Evolutionary conservation across 2,113 vertebrate genomes (phyloP), one percentile per base, ranked within the genome.

Genomic region (Heloderma charlesbogerti): DNA sequence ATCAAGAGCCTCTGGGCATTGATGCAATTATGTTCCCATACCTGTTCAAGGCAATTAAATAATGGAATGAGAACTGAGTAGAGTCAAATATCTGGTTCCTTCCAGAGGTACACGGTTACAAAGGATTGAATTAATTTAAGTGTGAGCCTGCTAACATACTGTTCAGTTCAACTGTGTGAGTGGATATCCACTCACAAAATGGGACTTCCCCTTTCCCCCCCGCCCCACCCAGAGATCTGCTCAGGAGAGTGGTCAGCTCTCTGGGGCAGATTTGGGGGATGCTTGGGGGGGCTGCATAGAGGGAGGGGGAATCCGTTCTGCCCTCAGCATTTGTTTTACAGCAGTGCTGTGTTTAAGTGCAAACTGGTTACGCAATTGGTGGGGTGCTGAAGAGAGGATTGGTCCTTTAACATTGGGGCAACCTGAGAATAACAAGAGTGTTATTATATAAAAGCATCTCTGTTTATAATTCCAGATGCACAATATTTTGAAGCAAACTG

Each of bases 11-110:
- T 84, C 0, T 93, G 74, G 88, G 87, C 45, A 81, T 93, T 95
- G 93, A 94, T 91, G 78, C 89, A 93, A 93, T 95, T 95, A 94
- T 7, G 31, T 34, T 86, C 69, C 94, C 91, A 88, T 0, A 29
- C 3, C 90, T 87, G 54, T 96, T 4, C 12, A 94, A 92, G 93
- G 67, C 90, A 95, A 90, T 95, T 91, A 88, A 95, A 89, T 83
- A 94, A 94, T 72, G 57, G 86, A 75, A 89, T 89, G 48, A 94
- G 93, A 93, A 63, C 78, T 92, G 7, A 88, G 72, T 88, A 74
- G 6, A 86, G 88, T 93, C 89, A 93, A 91, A 93, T 0, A 85
- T 90, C 88, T 93, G 74, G 75, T 93, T 67, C 34, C 92, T 96
- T 89, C 91, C 74, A 51, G 92, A 94, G 92, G 74, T 63, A 45